Conservation (phyloP, 2,888 invertebrate genomes). For the Diabrotica balteata region DNA sequence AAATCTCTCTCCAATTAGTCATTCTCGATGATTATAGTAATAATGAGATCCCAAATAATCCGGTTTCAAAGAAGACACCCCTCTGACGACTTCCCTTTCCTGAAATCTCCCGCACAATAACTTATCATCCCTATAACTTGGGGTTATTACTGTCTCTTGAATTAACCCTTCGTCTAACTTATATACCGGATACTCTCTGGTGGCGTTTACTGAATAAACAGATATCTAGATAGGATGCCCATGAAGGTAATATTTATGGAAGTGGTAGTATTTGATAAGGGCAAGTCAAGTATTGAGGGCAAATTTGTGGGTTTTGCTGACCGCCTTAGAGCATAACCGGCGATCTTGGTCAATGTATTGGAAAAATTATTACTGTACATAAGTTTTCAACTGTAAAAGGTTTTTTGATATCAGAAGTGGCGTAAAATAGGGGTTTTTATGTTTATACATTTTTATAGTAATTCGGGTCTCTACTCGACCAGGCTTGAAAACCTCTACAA, state of each 20-base stretch:
- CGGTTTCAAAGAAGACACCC: slow-evolving; percentile 38
- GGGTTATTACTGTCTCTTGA: slow-evolving; percentile 40
- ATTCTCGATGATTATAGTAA: slow-evolving; percentile 38
- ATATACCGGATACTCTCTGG: slow-evolving; percentile 22
- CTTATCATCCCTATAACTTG: slow-evolving; percentile 40
- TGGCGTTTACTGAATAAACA: slow-evolving; percentile 33
- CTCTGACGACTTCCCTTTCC: slow-evolving; percentile 36
- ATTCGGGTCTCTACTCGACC: no score
- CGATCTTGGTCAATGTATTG: no score
- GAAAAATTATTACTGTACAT: no score
- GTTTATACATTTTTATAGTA: no score
- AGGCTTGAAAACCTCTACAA: no score
- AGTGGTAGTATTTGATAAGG: slow-evolving; percentile 29
- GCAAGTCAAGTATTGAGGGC: slow-evolving; percentile 14
- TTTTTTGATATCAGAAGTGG: no score
- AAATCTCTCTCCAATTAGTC: slow-evolving; percentile 46
- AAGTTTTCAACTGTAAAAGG: no score
- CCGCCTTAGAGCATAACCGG: not conserved
- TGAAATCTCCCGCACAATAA: slow-evolving; percentile 35
- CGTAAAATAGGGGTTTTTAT: no score
- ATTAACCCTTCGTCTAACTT: slow-evolving; percentile 39
- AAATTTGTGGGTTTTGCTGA: slow-evolving; percentile 6
- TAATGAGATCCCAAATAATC: slow-evolving; percentile 43
- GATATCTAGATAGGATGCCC: slow-evolving; percentile 30
- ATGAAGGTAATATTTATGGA: slow-evolving; percentile 30